Percentiles rank a stretch among this genome's conserved stretches.
Conservation (phyloP, 37 sponge, comb jelly and placozoan species). For the Dysidea cf. avara region DNA sequence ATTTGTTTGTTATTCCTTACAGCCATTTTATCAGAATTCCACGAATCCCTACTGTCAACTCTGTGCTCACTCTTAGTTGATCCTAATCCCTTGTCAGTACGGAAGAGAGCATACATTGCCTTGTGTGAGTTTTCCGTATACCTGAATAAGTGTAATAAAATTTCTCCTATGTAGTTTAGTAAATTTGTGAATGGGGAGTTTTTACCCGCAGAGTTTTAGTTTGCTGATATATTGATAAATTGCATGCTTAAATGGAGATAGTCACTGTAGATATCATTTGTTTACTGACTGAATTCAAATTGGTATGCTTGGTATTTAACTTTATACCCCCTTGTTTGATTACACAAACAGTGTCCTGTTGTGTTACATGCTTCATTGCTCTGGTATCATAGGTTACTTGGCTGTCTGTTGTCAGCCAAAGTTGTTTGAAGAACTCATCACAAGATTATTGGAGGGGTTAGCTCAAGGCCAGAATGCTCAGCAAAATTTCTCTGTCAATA, state of each 20-base stretch:
- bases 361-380: not conserved
- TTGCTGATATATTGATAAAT: no score
- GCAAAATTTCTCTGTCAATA: constrained; percentile 39
- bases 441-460: constrained; percentile 43
- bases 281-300: no score
- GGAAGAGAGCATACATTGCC: constrained; percentile 92
- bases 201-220: not conserved
- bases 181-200: not conserved
- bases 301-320: no score
- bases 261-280: not conserved
- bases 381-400: constrained; percentile 46
- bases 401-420: constrained; percentile 45
- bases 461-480: constrained; percentile 22
- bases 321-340: no score
- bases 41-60: constrained; percentile 51
- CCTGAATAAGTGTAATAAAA: no score
- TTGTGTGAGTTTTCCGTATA: constrained; percentile 87
- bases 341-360: not conserved
- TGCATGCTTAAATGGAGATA: not conserved
- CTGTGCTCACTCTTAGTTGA: constrained; percentile 61
- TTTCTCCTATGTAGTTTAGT: not conserved
- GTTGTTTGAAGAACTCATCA: constrained; percentile 59
- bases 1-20: no score
- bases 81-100: constrained; percentile 78
- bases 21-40: constrained; percentile 50